phyloP scores from a whole-genome alignment of 2,888 invertebrate genomes.

The Coelopa pilipes region DNA sequence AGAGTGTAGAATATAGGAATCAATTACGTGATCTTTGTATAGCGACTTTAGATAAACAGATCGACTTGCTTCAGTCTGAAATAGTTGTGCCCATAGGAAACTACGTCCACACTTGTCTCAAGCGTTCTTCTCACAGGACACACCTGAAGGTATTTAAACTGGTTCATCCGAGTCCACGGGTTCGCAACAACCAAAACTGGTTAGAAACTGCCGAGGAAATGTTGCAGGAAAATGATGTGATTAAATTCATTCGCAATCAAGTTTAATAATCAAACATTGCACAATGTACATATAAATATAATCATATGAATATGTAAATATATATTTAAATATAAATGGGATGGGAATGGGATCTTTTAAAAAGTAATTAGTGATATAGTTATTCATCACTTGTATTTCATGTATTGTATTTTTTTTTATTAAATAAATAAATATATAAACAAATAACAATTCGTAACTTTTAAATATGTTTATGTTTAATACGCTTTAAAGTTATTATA shows the following conservation, averaged over 20 bases:
- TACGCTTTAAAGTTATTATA: too few relatives aligned
- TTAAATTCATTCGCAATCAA: slow-evolving; percentile 54
- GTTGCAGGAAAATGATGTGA: slow-evolving; percentile 54
- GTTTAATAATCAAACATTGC: too few relatives aligned
- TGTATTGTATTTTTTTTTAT: too few relatives aligned
- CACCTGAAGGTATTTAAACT: slow-evolving; percentile 70
- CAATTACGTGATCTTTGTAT: slow-evolving; percentile 73
- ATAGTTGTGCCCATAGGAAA: slow-evolving; percentile 83
- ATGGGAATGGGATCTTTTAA: too few relatives aligned
- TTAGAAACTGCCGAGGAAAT: slow-evolving; percentile 68
- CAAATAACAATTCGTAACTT: too few relatives aligned
- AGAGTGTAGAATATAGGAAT: neutral
- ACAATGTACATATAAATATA: too few relatives aligned
- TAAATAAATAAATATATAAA: too few relatives aligned
- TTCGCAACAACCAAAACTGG: slow-evolving; percentile 85
- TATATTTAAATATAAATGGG: too few relatives aligned
- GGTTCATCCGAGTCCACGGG: slow-evolving; percentile 85
- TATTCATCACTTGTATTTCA: too few relatives aligned
- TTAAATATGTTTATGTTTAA: too few relatives aligned
- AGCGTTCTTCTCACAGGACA: slow-evolving; percentile 69
- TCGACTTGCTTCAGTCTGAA: slow-evolving; percentile 77
- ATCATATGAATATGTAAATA: too few relatives aligned
- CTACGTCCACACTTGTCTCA: slow-evolving; percentile 78
- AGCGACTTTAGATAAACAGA: slow-evolving; percentile 73
- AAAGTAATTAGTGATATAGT: too few relatives aligned